phyloP scores from a whole-genome alignment of 2,888 invertebrate species.

The Pomacea canaliculata region DNA sequence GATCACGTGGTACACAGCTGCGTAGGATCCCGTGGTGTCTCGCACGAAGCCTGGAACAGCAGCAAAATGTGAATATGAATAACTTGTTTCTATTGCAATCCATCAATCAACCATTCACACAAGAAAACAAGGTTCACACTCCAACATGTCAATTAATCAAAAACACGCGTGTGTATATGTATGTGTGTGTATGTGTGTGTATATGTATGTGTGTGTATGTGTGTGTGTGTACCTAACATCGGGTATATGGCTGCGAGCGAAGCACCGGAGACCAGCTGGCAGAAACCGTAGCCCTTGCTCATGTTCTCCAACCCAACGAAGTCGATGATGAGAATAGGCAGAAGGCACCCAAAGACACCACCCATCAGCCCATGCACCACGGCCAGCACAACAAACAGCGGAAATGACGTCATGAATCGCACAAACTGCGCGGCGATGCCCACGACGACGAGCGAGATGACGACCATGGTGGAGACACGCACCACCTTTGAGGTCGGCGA shows the following conservation, averaged over 20 bases:
- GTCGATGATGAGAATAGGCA: slow-evolving; percentile 16
- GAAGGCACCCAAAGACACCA: slow-evolving; percentile 10
- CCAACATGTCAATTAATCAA: too few relatives aligned
- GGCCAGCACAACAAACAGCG: slow-evolving; percentile 3
- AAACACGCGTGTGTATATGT: neutral
- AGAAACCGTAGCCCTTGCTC: slow-evolving; percentile 28
- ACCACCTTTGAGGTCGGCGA: slow-evolving; percentile 5
- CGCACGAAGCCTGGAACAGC: slow-evolving; percentile 7
- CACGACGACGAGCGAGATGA: slow-evolving; percentile 4
- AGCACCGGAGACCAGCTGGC: slow-evolving; percentile 8
- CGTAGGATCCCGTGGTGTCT: slow-evolving; percentile 16
- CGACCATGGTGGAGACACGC: slow-evolving; percentile 1
- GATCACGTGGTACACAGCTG: slow-evolving; percentile 11
- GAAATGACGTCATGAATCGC: slow-evolving; percentile 12
- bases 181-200: neutral
- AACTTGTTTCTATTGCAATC: neutral
- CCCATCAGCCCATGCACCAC: slow-evolving; percentile 6
- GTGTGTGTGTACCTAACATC: slow-evolving; percentile 5
- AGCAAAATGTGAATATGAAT: neutral
- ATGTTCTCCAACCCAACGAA: slow-evolving; percentile 26
- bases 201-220: neutral
- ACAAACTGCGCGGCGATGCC: slow-evolving; percentile 12
- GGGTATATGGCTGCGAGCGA: slow-evolving; percentile 10
- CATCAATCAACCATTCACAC: too few relatives aligned
- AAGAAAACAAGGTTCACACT: too few relatives aligned